These are phyloP conservation scores for Tringa solitaria DNA, from an alignment of 2,113 vertebrate species.

Conservation along the genomic window DNA sequence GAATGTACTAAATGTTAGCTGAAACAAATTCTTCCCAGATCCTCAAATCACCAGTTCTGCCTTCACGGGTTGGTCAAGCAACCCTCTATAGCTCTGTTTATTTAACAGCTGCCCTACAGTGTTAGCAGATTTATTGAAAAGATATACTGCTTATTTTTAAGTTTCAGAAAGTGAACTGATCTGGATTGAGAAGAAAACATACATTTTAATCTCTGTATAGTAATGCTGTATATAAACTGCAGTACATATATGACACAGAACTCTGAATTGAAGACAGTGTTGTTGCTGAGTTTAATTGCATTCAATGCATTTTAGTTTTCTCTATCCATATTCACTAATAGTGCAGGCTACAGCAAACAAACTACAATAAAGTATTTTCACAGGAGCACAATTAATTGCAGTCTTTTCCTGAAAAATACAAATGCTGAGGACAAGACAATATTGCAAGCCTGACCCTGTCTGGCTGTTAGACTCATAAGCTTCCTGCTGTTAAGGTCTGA, in stretches of 20 bases:
- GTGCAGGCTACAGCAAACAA: constrained; percentile 23
- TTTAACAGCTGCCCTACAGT: constrained; percentile 68
- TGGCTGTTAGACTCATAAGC: constrained; percentile 33
- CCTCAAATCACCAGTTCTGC: constrained; percentile 24
- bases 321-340: not conserved
- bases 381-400: constrained; percentile 40
- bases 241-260: not conserved
- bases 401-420: constrained; percentile 57
- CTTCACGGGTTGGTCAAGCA: constrained; percentile 35
- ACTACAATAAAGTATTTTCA: constrained; percentile 35
- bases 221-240: constrained; percentile 9
- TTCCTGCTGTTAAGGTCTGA: constrained; percentile 63
- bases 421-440: constrained; percentile 39
- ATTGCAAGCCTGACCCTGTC: constrained; percentile 37
- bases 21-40: constrained; percentile 68
- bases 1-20: constrained; percentile 54
- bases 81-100: constrained; percentile 59
- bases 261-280: constrained; percentile 1
- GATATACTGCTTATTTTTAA: constrained; percentile 73
- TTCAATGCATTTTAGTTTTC: not conserved
- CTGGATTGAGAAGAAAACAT: constrained; percentile 14
- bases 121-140: constrained; percentile 78
- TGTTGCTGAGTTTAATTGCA: not conserved
- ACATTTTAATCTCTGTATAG: constrained; percentile 37
- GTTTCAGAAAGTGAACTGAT: constrained; percentile 66